These are phyloP conservation scores for Drosophila seclusa DNA, from an alignment of 2,888 invertebrate genomes.

Conservation along the genomic window DNA sequence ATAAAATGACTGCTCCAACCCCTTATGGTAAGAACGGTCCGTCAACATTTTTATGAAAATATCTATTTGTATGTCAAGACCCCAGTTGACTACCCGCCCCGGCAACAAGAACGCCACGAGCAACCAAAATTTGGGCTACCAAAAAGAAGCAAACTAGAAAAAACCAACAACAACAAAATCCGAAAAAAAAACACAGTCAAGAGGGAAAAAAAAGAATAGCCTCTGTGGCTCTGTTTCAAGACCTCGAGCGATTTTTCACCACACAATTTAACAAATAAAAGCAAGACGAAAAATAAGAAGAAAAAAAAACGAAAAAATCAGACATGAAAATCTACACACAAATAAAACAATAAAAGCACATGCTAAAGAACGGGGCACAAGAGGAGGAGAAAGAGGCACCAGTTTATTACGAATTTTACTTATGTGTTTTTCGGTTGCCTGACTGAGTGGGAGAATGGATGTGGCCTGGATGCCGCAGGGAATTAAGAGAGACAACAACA, in stretches of 20 bases:
- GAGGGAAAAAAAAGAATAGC: constrained; percentile 27
- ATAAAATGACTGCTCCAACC: constrained; percentile 43
- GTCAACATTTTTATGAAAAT: constrained; percentile 64
- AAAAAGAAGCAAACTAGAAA: constrained; percentile 66
- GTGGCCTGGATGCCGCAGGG: constrained; percentile 58
- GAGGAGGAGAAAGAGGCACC: constrained; percentile 51
- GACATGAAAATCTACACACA: constrained; percentile 68
- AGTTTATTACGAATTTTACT: constrained; percentile 80
- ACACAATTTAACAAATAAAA: constrained; percentile 80
- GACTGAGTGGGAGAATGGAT: constrained; percentile 2
- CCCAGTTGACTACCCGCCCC: constrained; percentile 22
- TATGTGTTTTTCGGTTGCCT: constrained; percentile 67
- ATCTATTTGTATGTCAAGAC: constrained; percentile 56
- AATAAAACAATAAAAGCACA: constrained; percentile 79
- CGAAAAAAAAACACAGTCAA: constrained; percentile 19
- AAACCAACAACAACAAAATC: constrained; percentile 29
- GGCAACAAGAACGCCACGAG: constrained; percentile 46
- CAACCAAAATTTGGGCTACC: constrained; percentile 74
- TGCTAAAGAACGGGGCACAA: constrained; percentile 16
- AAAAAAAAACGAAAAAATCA: constrained; percentile 44
- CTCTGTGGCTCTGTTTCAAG: constrained; percentile 43
- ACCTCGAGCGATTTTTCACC: constrained; percentile 77
- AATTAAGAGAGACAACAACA: constrained; percentile 75
- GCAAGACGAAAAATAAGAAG: constrained; percentile 41
- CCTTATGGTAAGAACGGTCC: constrained; percentile 8